Evolutionary conservation across 1,140 invertebrate species (phyloP).

Genomic region (Drosophila kanapiae): DNA sequence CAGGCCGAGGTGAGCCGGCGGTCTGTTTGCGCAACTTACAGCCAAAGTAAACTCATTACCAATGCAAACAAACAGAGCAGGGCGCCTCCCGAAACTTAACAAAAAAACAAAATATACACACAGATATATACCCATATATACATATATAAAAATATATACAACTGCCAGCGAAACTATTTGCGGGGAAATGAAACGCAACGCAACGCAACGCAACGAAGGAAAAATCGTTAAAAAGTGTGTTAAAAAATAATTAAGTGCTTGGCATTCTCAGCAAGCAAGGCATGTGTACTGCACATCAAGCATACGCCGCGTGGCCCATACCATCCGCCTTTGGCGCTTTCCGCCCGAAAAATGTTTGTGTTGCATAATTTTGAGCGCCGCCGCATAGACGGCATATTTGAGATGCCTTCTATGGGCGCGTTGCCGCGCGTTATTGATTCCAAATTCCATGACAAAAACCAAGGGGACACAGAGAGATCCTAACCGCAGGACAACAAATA

Average conservation of each 20-base stretch:
- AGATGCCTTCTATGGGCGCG: slow-evolving; percentile 15
- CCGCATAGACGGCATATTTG: slow-evolving; percentile 28
- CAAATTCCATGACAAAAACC: slow-evolving; percentile 28
- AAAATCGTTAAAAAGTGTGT: slow-evolving; percentile 64
- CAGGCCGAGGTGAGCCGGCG: slow-evolving; percentile 52
- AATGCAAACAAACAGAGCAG: slow-evolving; percentile 76
- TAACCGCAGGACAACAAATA: slow-evolving; percentile 45
- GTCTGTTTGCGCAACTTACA: slow-evolving; percentile 80
- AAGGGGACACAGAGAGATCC: slow-evolving; percentile 2
- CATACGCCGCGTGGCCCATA: slow-evolving; percentile 35
- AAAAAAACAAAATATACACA: slow-evolving; percentile 25
- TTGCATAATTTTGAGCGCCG: slow-evolving; percentile 46
- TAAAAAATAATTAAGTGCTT: slow-evolving; percentile 73
- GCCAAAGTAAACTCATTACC: slow-evolving; percentile 82
- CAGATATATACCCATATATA: background rate
- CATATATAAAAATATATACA: slow-evolving; percentile 24
- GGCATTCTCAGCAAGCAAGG: slow-evolving; percentile 33
- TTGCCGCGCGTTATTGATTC: slow-evolving; percentile 18
- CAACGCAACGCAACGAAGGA: slow-evolving; percentile 37
- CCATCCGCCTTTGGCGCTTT: background rate
- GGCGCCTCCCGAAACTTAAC: slow-evolving; percentile 62
- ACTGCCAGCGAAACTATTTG: slow-evolving; percentile 63
- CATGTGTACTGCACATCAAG: slow-evolving; percentile 36
- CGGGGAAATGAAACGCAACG: slow-evolving; percentile 17
- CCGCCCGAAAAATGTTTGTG: slow-evolving; percentile 22